A percentile compares a stretch with the other conserved stretches of the same genome.
Conservation (phyloP, 1,140 invertebrate species). For the Anastrepha obliqua region DNA sequence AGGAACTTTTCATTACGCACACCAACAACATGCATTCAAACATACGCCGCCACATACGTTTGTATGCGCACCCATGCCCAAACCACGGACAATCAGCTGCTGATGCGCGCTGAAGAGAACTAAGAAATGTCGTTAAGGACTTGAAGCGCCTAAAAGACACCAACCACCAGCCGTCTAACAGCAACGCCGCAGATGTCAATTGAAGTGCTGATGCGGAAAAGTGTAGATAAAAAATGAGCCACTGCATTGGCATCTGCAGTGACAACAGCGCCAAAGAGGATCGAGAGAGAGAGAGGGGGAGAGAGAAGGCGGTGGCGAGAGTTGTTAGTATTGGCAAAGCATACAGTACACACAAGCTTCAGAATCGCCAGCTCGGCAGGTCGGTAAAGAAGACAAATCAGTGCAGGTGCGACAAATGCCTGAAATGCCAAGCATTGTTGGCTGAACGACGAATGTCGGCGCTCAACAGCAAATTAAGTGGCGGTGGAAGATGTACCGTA, state of each 20-base stretch:
- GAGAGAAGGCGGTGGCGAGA: no score
- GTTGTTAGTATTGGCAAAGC: not conserved
- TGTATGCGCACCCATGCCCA: not conserved
- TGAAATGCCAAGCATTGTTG: conserved; percentile 18
- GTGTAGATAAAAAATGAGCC: conserved; percentile 51
- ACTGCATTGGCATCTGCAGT: not conserved
- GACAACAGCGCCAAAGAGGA: not conserved
- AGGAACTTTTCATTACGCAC: not conserved
- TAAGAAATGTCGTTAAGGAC: conserved; percentile 40
- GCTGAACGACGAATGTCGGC: not conserved
- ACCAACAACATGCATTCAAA: not conserved
- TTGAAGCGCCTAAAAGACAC: conserved; percentile 25
- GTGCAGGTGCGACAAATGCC: conserved; percentile 48
- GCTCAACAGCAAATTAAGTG: conserved; percentile 36
- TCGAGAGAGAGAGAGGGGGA: no score
- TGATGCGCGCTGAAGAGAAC: not conserved
- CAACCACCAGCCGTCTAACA: conserved; percentile 32
- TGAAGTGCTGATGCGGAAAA: conserved; percentile 52
- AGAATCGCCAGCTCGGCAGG: not conserved
- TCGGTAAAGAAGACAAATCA: conserved; percentile 26
- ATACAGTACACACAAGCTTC: not conserved
- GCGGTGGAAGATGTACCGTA: not conserved
- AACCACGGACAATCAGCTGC: not conserved
- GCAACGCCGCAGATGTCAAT: conserved; percentile 42
- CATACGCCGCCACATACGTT: not conserved